A percentile compares a stretch with the other conserved stretches of the same genome.
Evolutionary conservation across 2,888 invertebrate species (phyloP).

Genomic region (Biston betularia): DNA sequence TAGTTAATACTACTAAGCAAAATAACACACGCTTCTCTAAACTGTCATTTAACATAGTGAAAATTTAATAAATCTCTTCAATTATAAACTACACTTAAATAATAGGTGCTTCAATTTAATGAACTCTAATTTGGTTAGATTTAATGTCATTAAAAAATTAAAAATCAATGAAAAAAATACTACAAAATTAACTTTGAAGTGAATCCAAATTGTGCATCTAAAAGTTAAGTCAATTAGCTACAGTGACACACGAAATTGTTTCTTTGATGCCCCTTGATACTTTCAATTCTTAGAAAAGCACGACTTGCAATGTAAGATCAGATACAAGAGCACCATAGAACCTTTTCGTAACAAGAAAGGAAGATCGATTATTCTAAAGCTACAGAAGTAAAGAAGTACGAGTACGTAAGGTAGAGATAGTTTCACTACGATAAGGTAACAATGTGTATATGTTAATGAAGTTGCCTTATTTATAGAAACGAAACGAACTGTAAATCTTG

Average conservation of each 20-base stretch:
- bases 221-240: constrained; percentile 32
- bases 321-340: constrained; percentile 9
- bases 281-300: constrained; percentile 40
- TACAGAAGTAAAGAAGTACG: neutral
- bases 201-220: constrained; percentile 25
- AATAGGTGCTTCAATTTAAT: constrained; percentile 35
- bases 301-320: constrained; percentile 26
- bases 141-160: constrained; percentile 12
- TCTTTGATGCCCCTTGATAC: constrained; percentile 42
- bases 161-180: constrained; percentile 2
- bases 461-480: constrained; percentile 40
- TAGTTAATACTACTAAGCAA: no score
- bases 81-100: neutral
- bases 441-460: constrained; percentile 13
- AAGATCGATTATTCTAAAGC: neutral
- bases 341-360: constrained; percentile 14
- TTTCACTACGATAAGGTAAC: constrained; percentile 12
- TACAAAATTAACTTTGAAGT: constrained; percentile 30
- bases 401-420: neutral
- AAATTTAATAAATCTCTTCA: no score
- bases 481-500: constrained; percentile 62
- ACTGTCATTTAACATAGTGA: no score
- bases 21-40: no score
- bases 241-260: constrained; percentile 38
- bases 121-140: neutral